Percentiles rank a stretch among this genome's conserved stretches.
Evolutionary conservation across 2,888 invertebrate species (phyloP).

Genomic region (Argyresthia goedartella): DNA sequence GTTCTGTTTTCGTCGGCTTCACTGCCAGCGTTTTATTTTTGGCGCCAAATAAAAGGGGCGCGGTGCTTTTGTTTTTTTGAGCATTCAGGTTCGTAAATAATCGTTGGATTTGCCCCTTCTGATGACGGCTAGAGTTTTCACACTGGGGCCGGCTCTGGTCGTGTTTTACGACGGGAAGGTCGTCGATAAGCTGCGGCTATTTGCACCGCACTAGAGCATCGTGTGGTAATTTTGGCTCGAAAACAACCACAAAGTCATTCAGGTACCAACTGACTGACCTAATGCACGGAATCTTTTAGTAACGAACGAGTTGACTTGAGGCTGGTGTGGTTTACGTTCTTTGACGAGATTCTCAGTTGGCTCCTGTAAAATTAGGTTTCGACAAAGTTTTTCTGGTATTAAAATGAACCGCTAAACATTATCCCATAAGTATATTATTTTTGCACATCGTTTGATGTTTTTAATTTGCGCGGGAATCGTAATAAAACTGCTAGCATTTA

Average conservation of each 20-base stretch:
- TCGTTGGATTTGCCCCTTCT: not conserved
- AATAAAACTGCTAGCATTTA: not conserved
- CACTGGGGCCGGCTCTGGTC: slow-evolving; percentile 41
- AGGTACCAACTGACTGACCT: too few relatives aligned
- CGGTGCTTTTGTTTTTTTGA: not conserved
- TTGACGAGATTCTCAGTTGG: too few relatives aligned
- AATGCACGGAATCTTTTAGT: too few relatives aligned
- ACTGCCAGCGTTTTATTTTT: not conserved
- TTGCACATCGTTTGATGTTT: not conserved
- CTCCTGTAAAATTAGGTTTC: too few relatives aligned
- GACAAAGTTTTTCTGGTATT: too few relatives aligned
- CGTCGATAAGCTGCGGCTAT: slow-evolving; percentile 46
- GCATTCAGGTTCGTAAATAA: not conserved
- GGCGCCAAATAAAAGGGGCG: not conserved
- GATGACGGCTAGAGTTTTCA: not conserved
- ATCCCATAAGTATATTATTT: too few relatives aligned
- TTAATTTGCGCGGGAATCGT: not conserved
- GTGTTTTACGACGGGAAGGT: slow-evolving; percentile 38
- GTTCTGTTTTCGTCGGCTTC: not conserved
- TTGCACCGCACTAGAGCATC: slow-evolving; percentile 29
- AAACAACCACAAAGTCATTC: not conserved
- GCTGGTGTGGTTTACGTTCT: too few relatives aligned
- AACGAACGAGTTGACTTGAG: too few relatives aligned
- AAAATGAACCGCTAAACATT: too few relatives aligned
- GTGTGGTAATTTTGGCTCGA: slow-evolving; percentile 9